A percentile compares a stretch with the other conserved stretches of the same genome.
Conservation (phyloP, 2,797 vertebrate species). For the Pseudocheirus occidentalis region DNA sequence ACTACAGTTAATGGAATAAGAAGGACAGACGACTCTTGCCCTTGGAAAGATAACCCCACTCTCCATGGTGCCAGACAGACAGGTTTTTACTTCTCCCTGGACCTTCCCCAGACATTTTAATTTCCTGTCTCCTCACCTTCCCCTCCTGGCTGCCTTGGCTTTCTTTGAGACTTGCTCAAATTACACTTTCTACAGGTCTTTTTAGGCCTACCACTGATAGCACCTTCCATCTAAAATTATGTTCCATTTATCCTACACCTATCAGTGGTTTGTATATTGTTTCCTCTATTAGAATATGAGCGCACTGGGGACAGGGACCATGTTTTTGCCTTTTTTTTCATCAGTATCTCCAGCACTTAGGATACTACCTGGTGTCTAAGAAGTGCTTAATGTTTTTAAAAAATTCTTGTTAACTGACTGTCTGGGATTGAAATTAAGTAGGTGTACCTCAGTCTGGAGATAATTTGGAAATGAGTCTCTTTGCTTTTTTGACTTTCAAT, state of each 20-base stretch:
- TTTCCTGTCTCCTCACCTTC: neutral
- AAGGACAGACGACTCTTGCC: neutral
- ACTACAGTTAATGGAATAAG: neutral
- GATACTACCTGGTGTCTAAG: neutral
- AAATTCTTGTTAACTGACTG: neutral
- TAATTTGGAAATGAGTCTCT: neutral
- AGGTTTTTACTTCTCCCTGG: neutral
- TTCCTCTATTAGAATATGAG: neutral
- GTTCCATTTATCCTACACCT: neutral
- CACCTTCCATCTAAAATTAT: neutral
- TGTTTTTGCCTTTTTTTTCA: neutral
- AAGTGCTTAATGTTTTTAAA: neutral
- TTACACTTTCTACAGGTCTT: neutral
- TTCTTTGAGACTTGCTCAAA: neutral
- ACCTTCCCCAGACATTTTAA: neutral
- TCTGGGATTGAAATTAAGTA: neutral
- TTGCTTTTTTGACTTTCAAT: neutral
- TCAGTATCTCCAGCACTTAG: neutral
- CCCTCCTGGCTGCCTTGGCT: neutral
- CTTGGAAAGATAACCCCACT: neutral
- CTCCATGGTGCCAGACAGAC: neutral
- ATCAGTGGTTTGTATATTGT: neutral
- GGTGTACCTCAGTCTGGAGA: neutral
- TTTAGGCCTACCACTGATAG: neutral
- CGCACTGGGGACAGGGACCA: neutral